Evolutionary conservation across 2,888 invertebrate genomes (phyloP).

Genomic region (Crossocerus cetratus): DNA sequence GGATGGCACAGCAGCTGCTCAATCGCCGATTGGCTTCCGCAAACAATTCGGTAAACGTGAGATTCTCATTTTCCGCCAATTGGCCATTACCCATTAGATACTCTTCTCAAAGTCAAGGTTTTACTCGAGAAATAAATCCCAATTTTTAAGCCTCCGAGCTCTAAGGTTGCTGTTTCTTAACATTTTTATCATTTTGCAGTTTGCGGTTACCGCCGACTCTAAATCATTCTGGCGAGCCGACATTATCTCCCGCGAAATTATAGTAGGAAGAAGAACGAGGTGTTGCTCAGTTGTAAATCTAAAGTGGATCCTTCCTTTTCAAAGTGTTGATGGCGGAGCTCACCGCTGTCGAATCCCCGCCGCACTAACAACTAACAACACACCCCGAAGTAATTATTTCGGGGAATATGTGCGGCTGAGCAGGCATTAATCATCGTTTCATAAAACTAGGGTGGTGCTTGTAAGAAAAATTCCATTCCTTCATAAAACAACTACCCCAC

Average conservation of each 20-base stretch:
- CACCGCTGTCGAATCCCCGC: conserved; percentile 8
- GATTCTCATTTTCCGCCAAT: conserved; percentile 7
- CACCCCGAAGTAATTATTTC: conserved; percentile 23
- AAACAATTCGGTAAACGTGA: conserved; percentile 40
- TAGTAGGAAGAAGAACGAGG: background rate
- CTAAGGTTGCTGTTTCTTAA: too few relatives aligned
- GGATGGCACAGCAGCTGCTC: conserved; percentile 47
- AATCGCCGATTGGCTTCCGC: conserved; percentile 47
- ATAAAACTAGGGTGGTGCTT: conserved; percentile 26
- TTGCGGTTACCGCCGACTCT: too few relatives aligned
- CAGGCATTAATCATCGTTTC: conserved; percentile 41
- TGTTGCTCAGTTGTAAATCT: conserved; percentile 18
- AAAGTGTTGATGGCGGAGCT: background rate
- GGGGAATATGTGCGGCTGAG: conserved; percentile 16
- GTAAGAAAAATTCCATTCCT: too few relatives aligned
- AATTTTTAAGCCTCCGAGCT: too few relatives aligned
- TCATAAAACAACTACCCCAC: too few relatives aligned
- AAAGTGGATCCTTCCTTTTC: conserved; percentile 1
- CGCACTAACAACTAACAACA: conserved; percentile 21
- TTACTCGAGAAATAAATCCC: too few relatives aligned
- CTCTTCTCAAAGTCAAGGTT: too few relatives aligned
- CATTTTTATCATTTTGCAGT: too few relatives aligned
- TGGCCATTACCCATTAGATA: too few relatives aligned
- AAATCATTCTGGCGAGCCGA: too few relatives aligned
- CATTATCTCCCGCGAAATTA: background rate